Evolutionary conservation across 2,888 invertebrate genomes (phyloP).

Genomic region (Thysanoteuthis rhombus): DNA sequence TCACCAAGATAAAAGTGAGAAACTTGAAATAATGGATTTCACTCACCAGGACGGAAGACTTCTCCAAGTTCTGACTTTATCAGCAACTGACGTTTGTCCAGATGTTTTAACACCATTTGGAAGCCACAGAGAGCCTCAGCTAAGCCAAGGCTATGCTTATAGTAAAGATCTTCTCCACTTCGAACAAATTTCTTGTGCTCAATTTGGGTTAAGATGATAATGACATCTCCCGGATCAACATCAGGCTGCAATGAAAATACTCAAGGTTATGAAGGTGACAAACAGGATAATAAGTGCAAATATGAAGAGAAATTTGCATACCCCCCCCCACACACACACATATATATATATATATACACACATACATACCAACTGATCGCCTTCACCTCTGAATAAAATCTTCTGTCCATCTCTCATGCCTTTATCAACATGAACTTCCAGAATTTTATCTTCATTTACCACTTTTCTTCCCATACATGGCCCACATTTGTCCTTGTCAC

Average conservation of each 20-base stretch:
- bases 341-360: neutral
- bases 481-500: slow-evolving; percentile 83
- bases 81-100: slow-evolving; percentile 86
- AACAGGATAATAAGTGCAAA: neutral
- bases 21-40: no score
- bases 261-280: neutral
- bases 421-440: slow-evolving; percentile 88
- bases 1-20: no score
- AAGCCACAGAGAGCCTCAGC: slow-evolving; percentile 93
- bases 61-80: slow-evolving; percentile 82
- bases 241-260: slow-evolving; percentile 74
- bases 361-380: slow-evolving; percentile 78
- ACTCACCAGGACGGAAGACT: slow-evolving; percentile 83
- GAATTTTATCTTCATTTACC: slow-evolving; percentile 81
- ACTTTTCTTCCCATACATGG: slow-evolving; percentile 87
- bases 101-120: slow-evolving; percentile 83
- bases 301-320: no score
- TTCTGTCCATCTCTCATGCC: slow-evolving; percentile 89
- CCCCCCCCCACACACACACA: no score
- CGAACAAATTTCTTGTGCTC: slow-evolving; percentile 83
- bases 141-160: slow-evolving; percentile 80
- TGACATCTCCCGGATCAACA: slow-evolving; percentile 86
- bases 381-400: slow-evolving; percentile 86
- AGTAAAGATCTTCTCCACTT: slow-evolving; percentile 75
- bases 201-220: slow-evolving; percentile 85